Conservation (phyloP, 2,797 vertebrate genomes). For the Anguilla obscura region DNA sequence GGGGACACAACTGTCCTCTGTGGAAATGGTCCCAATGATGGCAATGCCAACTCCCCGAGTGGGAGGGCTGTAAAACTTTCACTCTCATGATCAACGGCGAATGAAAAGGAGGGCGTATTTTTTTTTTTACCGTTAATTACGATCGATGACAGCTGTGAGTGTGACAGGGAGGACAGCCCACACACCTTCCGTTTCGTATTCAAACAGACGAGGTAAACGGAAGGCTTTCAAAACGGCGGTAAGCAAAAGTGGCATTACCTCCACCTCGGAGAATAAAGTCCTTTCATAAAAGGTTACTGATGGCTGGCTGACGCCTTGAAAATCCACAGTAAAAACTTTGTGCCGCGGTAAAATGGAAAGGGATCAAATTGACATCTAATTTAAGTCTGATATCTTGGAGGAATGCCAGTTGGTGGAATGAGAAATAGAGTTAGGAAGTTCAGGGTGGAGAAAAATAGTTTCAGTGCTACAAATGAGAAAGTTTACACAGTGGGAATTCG, state of each 20-base stretch:
- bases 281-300: slow-evolving; percentile 16
- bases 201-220: slow-evolving; percentile 8
- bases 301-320: background rate
- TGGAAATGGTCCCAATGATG: too few relatives aligned
- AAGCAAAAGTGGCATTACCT: background rate
- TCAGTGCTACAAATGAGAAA: background rate
- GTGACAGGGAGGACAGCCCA: background rate
- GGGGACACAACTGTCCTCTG: too few relatives aligned
- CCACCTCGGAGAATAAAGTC: background rate
- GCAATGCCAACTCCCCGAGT: slow-evolving; percentile 6
- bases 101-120: slow-evolving; percentile 22
- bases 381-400: slow-evolving; percentile 8
- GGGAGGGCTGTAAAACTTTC: slow-evolving; percentile 31
- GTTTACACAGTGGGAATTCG: too few relatives aligned
- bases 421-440: slow-evolving; percentile 5
- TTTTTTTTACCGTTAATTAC: slow-evolving; percentile 31
- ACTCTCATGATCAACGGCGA: slow-evolving; percentile 18
- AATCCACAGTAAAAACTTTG: background rate
- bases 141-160: slow-evolving; percentile 2
- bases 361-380: background rate
- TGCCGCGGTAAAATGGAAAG: background rate
- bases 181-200: slow-evolving; percentile 16
- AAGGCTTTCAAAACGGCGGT: background rate
- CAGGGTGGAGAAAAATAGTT: background rate
- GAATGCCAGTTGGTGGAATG: slow-evolving; percentile 16